phyloP scores from a whole-genome alignment of 1,140 invertebrate species.

The Scaptomyza graminum region DNA sequence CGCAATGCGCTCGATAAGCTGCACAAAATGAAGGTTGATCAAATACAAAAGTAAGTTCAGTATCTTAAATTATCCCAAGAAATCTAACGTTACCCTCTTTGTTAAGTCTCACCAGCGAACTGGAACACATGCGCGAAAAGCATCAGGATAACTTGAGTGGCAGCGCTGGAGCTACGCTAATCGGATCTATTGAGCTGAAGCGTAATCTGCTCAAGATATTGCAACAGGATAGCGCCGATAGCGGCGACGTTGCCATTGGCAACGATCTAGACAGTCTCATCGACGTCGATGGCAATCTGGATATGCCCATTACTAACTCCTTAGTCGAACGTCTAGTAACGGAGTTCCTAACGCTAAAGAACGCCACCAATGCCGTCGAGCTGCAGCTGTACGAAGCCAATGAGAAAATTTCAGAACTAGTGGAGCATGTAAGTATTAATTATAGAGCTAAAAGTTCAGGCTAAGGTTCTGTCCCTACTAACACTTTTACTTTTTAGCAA shows the following conservation, averaged over 20 bases:
- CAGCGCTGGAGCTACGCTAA: constrained; percentile 1
- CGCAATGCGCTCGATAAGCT: constrained; percentile 76
- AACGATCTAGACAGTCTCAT: constrained; percentile 76
- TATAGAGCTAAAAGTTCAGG: neutral
- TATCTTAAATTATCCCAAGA: neutral
- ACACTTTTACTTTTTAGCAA: constrained; percentile 48
- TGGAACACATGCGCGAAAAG: constrained; percentile 69
- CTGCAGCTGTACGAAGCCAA: constrained; percentile 83
- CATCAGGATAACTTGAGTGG: constrained; percentile 38
- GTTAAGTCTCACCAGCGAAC: constrained; percentile 61
- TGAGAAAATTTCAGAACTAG: constrained; percentile 80
- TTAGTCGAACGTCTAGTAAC: constrained; percentile 71
- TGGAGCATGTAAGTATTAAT: constrained; percentile 76
- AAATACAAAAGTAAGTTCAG: constrained; percentile 62
- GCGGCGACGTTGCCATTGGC: constrained; percentile 30
- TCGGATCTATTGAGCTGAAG: constrained; percentile 65
- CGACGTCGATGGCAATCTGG: constrained; percentile 52
- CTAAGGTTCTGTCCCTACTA: neutral
- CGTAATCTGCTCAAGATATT: constrained; percentile 76
- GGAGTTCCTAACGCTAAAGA: constrained; percentile 74
- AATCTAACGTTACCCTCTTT: neutral
- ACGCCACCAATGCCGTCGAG: constrained; percentile 71
- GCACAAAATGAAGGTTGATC: constrained; percentile 80
- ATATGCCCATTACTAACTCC: constrained; percentile 58
- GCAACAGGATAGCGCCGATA: constrained; percentile 61